phyloP scores from a whole-genome alignment of 2,888 invertebrate species.

The Drosophila ezoana region DNA sequence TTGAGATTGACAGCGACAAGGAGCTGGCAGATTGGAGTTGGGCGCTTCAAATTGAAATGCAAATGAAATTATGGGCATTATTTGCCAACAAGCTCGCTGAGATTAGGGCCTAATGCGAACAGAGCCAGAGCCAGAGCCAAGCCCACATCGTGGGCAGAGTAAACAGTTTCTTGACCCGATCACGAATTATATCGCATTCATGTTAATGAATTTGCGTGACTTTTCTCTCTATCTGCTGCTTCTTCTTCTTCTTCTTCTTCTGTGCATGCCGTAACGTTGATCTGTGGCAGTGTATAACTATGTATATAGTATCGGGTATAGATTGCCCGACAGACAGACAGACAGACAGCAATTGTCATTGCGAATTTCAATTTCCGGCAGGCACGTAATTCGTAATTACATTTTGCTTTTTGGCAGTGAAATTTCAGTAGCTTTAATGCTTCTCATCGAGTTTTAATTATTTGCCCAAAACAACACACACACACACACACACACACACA shows the following conservation, averaged over 20 bases:
- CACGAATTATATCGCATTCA: constrained; percentile 51
- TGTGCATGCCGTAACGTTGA: constrained; percentile 61
- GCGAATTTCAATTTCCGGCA: constrained; percentile 65
- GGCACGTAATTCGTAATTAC: constrained; percentile 71
- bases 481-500: too few species aligned
- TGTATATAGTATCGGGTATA: constrained; percentile 4
- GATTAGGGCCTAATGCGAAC: constrained; percentile 13
- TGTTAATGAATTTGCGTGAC: constrained; percentile 58
- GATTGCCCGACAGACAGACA: not conserved
- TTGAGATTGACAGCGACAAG: constrained; percentile 49
- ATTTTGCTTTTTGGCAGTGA: constrained; percentile 72
- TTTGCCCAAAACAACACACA: constrained; percentile 22
- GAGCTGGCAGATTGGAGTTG: constrained; percentile 7
- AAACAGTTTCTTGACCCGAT: constrained; percentile 55
- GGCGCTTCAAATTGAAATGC: constrained; percentile 31
- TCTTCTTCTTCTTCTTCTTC: not conserved
- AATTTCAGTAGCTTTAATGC: constrained; percentile 57
- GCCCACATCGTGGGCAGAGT: constrained; percentile 11
- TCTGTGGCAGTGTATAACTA: constrained; percentile 29
- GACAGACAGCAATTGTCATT: constrained; percentile 38
- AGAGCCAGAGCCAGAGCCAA: constrained; percentile 22
- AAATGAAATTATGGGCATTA: constrained; percentile 40
- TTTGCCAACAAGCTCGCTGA: constrained; percentile 22
- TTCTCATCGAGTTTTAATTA: constrained; percentile 60
- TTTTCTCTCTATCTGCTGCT: constrained; percentile 15